Evolutionary conservation across 30 jellyfish, hydroid and myxozoan genomes (phyloP), one percentile per base, ranked within the genome.

Genomic region (Pseudorhiza aurosa): DNA sequence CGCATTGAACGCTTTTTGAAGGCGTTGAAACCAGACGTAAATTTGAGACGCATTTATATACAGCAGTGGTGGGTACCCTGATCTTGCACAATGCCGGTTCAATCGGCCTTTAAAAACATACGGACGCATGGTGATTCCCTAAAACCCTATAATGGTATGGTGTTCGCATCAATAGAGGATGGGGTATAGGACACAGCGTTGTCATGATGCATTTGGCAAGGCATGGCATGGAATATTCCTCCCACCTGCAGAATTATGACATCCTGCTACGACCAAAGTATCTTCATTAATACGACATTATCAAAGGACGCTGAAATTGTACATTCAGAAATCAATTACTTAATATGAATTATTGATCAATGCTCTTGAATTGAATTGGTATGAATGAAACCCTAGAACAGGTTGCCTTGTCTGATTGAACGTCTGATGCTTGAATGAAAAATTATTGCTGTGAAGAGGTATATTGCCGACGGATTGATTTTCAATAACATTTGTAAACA

Each of bases 291-390:
- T 58, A 9, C n/a, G 25, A 58, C 25, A 8, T 58, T 6, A 25
- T 58, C 72, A 47, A 47, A 47, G 62, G 72, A 58, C 46, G 46
- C 46, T 58, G 18, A 58, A 27, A 21, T 7, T 58, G 40, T 2
- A 14, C 14, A 27, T 4, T 8, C 2, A 25, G 10, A 14, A 14
- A 25, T 31, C 25, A 58, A 25, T 7, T 58, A 31, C 25, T 58
- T 9, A 25, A n/a, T n/a, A n/a, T n/a, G n/a, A n/a, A n/a, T n/a
- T n/a, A n/a, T n/a, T n/a, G n/a, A n/a, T n/a, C n/a, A n/a, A n/a
- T n/a, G n/a, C n/a, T n/a, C n/a, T n/a, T n/a, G n/a, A n/a, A n/a
- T n/a, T n/a, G n/a, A n/a, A n/a, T n/a, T n/a, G n/a, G n/a, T n/a
- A n/a, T n/a, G n/a, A n/a, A n/a, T n/a, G n/a, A n/a, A n/a, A n/a